Evolutionary conservation across 2,797 vertebrate species (phyloP), one percentile per base, ranked within the genome.

Genomic region (Rhadinocentrus ornatus): DNA sequence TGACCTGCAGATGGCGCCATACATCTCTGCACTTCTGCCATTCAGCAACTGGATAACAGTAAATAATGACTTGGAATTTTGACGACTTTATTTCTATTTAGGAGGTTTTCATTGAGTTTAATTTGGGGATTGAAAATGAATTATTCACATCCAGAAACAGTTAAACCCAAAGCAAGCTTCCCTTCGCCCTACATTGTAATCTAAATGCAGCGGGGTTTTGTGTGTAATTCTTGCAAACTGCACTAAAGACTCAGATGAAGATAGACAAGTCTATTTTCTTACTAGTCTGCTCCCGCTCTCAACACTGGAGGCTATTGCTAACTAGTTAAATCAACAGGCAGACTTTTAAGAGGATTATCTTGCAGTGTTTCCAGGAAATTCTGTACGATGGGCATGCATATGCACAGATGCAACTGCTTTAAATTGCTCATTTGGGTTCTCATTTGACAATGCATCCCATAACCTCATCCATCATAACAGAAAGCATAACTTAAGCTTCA

Each of bases 1-100:
- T 55, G 69, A 2, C 53, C 60, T 50, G 4, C 31, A 57, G 54
- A 50, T 57, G 27, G 54, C 7, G 20, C 34, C 62, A 71, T 4
- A 29, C 26, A 52, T 20, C n/a, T 5, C 20, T 52, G 6, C 4
- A 1, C 1, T 15, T 15, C 22, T 6, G 1, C n/a, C 22, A 34
- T 37, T 3, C 34, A 3, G n/a, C 22, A 22, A 24, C n/a, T 56
- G 7, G 9, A 56, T 9, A 57, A 15, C 10, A 22, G 55, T 22
- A 32, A 57, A 13, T 7, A 12, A 22, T n/a, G n/a, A 13, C 32
- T n/a, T n/a, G 31, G 31, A 34, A 10, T 0, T 32, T n/a, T 35
- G 11, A 10, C 11, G 13, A 24, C 12, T 35, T 37, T 58, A 22
- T n/a, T 57, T 57, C 16, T n/a, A 12, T 57, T 29, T 34, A 1